These are phyloP conservation scores for Timema podura DNA, from an alignment of 2,888 invertebrate genomes.

Conservation along the genomic window DNA sequence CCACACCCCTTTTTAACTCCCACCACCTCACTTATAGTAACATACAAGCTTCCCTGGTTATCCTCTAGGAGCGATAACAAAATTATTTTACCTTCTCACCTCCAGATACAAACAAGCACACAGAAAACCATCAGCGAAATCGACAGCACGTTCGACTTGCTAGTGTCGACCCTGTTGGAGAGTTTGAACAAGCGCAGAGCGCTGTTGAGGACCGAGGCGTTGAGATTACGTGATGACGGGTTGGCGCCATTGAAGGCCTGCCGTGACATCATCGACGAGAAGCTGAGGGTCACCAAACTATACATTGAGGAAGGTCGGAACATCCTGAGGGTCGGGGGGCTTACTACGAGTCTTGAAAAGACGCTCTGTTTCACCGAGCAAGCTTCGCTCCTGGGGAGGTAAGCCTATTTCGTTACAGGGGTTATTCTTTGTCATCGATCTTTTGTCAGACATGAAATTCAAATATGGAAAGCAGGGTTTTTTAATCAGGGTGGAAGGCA, in stretches of 20 bases:
- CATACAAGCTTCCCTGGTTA: neutral
- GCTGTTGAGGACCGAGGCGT: conserved; percentile 38
- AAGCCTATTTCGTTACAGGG: neutral
- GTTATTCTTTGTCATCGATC: neutral
- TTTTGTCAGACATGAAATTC: neutral
- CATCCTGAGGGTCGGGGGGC: conserved; percentile 26
- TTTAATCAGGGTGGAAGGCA: neutral
- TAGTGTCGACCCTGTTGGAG: conserved; percentile 36
- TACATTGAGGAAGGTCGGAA: conserved; percentile 41
- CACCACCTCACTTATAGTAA: too few species aligned
- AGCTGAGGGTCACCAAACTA: conserved; percentile 42
- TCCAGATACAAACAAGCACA: conserved; percentile 36
- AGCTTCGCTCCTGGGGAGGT: conserved; percentile 40
- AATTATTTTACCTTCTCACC: neutral
- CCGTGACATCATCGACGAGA: conserved; percentile 42
- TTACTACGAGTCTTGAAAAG: conserved; percentile 17
- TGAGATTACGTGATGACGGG: conserved; percentile 37
- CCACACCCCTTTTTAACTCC: too few species aligned
- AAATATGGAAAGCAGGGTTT: neutral
- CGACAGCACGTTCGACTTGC: conserved; percentile 38
- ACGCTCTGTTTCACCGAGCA: conserved; percentile 33
- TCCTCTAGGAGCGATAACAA: neutral
- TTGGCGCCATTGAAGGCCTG: conserved; percentile 45
- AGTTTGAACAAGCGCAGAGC: conserved; percentile 38
- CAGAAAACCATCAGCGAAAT: conserved; percentile 40